A percentile compares a stretch with the other conserved stretches of the same genome.
phyloP scores from a whole-genome alignment of 2,888 invertebrate genomes.

The Rhorus exstirpatorius region DNA sequence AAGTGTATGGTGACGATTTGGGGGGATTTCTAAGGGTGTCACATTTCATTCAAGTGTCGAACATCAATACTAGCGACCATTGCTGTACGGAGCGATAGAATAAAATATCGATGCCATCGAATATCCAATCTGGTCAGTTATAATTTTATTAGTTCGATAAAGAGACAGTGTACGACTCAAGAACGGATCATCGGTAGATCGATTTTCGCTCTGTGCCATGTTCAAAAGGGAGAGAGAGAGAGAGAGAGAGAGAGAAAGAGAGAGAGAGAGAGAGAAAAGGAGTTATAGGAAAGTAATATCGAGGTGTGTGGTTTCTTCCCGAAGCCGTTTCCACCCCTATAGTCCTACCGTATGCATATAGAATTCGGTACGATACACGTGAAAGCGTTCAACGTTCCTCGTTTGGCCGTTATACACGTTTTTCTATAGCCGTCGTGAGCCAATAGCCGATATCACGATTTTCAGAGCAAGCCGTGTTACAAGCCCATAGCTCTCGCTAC shows the following conservation, averaged over 20 bases:
- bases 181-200: too few relatives aligned
- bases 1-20: too few relatives aligned
- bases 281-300: constrained; percentile 68
- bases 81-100: too few relatives aligned
- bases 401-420: constrained; percentile 51
- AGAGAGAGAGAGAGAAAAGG: constrained; percentile 85
- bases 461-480: constrained; percentile 48
- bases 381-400: constrained; percentile 44
- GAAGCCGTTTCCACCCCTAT: constrained; percentile 1
- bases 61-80: background rate
- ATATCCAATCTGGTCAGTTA: too few relatives aligned
- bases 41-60: background rate
- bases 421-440: constrained; percentile 44
- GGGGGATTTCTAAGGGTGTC: too few relatives aligned
- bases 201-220: too few relatives aligned
- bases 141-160: too few relatives aligned
- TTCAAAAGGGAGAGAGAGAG: background rate
- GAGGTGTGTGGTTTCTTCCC: background rate
- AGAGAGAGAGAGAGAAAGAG: constrained; percentile 86
- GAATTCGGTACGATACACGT: constrained; percentile 12
- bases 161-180: too few relatives aligned
- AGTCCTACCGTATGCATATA: background rate
- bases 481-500: constrained; percentile 29
- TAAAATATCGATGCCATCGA: too few relatives aligned
- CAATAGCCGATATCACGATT: constrained; percentile 63